Evolutionary conservation across 2,797 vertebrate genomes (phyloP), one percentile per base, ranked within the genome.

Genomic region (Hippoglossus hippoglossus): DNA sequence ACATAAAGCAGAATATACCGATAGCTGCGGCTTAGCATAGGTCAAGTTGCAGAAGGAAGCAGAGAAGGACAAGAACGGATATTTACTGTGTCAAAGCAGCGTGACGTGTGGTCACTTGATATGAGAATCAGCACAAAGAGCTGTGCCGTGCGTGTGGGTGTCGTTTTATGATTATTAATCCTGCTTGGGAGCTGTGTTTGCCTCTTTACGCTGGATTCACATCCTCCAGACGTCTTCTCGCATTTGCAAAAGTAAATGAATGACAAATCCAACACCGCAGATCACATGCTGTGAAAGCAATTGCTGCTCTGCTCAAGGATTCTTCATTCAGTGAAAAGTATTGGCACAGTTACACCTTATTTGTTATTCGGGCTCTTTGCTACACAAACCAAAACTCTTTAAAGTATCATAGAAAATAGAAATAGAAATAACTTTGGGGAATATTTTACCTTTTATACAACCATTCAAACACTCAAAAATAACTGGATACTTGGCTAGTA

Each of bases 1-100:
- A 71, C 76, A 71, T 66, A 39, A 75, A 67, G 66, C 53, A 47
- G 53, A 78, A 77, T 80, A 77, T 49, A 63, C 63, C 19, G 63
- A 68, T 41, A 53, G 62, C 62, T 31, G 59, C 49, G 68, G 68
- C 31, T 50, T 54, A 58, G 61, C 54, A 41, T 6, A 28, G 65
- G 58, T 49, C 19, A 74, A 58, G 25, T 44, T 7, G 16, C 56
- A 63, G 49, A 56, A 62, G 21, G 49, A 68, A 61, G 53, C 53
- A 61, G 66, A 67, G 51, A 41, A 15, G 18, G 36, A 57, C 68
- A 12, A 15, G 9, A 52, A 59, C 39, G 52, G 47, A 31, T 63
- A 61, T 80, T 71, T 57, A 63, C 47, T 67, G 55, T n/a, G 66
- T 71, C 56, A 70, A 63, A 81, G 64, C 60, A 59, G n/a, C 2